Evolutionary conservation across 1,140 invertebrate species (phyloP).

Genomic region (Trichonephila clavipes): DNA sequence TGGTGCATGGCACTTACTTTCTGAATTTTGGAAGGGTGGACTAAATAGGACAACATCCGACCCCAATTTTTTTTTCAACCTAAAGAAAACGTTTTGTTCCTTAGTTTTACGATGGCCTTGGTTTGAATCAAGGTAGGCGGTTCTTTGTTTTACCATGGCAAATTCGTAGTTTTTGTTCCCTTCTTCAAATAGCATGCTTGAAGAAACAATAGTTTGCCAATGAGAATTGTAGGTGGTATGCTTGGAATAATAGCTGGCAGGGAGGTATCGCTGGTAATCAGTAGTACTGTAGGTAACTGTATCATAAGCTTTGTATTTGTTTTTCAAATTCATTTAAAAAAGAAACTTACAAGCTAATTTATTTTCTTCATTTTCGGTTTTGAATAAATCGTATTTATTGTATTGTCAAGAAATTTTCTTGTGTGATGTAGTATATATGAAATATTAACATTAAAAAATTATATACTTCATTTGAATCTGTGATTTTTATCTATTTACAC

Average conservation of each 20-base stretch:
- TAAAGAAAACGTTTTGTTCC: background rate
- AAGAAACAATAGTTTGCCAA: background rate
- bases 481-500: too few species aligned
- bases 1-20: constrained; percentile 2
- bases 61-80: background rate
- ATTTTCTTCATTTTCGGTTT: too few species aligned
- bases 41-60: background rate
- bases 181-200: background rate
- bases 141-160: background rate
- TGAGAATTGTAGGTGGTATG: background rate
- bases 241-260: background rate
- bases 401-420: too few species aligned
- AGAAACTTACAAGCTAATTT: too few species aligned
- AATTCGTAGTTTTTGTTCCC: background rate
- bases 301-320: too few species aligned
- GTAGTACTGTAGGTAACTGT: too few species aligned
- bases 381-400: too few species aligned
- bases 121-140: constrained; percentile 2
- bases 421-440: too few species aligned
- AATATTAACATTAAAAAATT: too few species aligned
- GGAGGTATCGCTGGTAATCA: too few species aligned
- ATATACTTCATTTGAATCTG: too few species aligned
- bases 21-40: constrained; percentile 16
- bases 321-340: too few species aligned
- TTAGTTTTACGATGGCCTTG: background rate